phyloP scores from a whole-genome alignment of 2,888 invertebrate species.

The Bugula neritina region DNA sequence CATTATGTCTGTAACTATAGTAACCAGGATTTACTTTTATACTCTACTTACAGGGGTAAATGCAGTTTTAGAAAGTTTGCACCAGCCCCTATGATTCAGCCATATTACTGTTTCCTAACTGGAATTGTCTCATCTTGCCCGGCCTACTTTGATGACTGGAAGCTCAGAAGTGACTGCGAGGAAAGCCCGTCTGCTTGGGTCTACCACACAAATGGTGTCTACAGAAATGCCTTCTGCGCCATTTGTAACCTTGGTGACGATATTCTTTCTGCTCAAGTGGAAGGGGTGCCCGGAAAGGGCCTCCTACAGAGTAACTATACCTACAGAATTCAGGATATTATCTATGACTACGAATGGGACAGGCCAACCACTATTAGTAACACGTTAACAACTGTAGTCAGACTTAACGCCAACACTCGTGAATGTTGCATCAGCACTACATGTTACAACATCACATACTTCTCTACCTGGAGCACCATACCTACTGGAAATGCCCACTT shows the following conservation, averaged over 20 bases:
- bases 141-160: background rate
- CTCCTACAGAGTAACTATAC: background rate
- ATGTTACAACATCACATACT: background rate
- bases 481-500: background rate
- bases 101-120: background rate
- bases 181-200: background rate
- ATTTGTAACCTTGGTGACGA: conserved; percentile 18
- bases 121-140: conserved; percentile 1
- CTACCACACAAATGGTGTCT: background rate
- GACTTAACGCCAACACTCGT: background rate
- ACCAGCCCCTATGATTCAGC: background rate
- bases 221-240: conserved; percentile 26
- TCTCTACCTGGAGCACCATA: background rate
- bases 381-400: background rate
- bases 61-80: background rate
- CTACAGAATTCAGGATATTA: background rate
- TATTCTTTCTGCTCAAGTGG: background rate
- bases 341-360: background rate
- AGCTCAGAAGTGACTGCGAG: background rate
- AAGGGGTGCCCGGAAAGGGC: background rate
- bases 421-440: background rate
- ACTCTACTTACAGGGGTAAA: background rate
- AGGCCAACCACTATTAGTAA: background rate
- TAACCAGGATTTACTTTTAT: too few species aligned
- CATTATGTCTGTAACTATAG: too few species aligned